These are phyloP conservation scores for Diachasmimorpha longicaudata DNA, from an alignment of 1,140 invertebrate species.

Conservation along the genomic window DNA sequence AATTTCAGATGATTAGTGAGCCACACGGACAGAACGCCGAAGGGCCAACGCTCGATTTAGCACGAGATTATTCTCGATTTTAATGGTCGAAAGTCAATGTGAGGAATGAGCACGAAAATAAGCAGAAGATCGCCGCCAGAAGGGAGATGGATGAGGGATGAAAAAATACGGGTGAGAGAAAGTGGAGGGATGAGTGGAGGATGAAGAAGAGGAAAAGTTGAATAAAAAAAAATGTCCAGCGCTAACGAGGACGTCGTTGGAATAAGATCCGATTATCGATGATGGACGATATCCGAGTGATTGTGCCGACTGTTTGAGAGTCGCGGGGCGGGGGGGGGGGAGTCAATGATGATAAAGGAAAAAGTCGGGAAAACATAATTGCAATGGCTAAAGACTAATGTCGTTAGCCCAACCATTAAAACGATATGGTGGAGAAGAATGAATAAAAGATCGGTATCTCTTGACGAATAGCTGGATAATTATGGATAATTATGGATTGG, in stretches of 20 bases:
- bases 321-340: too few species aligned
- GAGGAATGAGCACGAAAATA: slow-evolving; percentile 12
- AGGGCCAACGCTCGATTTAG: neutral
- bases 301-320: slow-evolving; percentile 15
- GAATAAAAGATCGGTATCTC: neutral
- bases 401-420: neutral
- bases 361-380: slow-evolving; percentile 18
- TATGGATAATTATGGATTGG: neutral
- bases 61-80: slow-evolving; percentile 31
- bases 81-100: slow-evolving; percentile 35
- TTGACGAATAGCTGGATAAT: neutral
- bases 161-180: slow-evolving; percentile 26
- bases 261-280: slow-evolving; percentile 44
- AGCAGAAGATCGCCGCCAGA: neutral
- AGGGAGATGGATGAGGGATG: neutral
- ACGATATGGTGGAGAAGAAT: neutral
- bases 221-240: slow-evolving; percentile 28
- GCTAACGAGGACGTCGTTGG: slow-evolving; percentile 45
- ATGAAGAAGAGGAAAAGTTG: neutral
- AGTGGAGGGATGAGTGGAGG: neutral
- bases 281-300: slow-evolving; percentile 35
- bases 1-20: slow-evolving; percentile 16
- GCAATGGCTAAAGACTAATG: slow-evolving; percentile 20
- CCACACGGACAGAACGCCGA: neutral
- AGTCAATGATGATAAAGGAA: neutral